Conservation (phyloP, 2,888 invertebrate species). For the Netelia virgata region DNA sequence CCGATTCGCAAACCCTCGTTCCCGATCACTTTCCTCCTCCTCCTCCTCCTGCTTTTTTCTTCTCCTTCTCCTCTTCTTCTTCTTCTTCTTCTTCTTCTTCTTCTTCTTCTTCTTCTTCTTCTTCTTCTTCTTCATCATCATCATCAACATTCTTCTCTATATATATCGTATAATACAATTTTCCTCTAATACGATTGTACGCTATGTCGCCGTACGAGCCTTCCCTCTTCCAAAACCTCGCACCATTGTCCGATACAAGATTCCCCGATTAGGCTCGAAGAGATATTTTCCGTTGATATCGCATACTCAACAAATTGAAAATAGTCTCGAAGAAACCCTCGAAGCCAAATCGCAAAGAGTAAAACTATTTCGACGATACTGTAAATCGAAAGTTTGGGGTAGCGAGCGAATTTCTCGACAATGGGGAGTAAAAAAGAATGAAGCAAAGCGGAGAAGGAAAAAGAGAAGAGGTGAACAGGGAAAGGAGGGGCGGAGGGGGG, state of each 20-base stretch:
- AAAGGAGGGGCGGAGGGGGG: background rate
- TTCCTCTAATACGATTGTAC: conserved; percentile 22
- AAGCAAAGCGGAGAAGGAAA: background rate
- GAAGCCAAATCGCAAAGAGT: conserved; percentile 22
- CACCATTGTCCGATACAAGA: conserved; percentile 16
- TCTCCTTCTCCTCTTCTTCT: conserved; percentile 15
- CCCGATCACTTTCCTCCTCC: conserved; percentile 4
- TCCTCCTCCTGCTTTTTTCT: conserved; percentile 16
- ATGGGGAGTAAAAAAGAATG: conserved; percentile 37
- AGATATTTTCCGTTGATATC: conserved; percentile 60
- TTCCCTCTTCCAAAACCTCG: background rate
- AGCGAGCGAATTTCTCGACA: conserved; percentile 50
- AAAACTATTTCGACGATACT: conserved; percentile 33
- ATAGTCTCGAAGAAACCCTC: conserved; percentile 19
- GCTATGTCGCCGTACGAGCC: conserved; percentile 10
- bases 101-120: conserved; percentile 19
- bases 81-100: conserved; percentile 9
- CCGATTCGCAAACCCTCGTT: conserved; percentile 40
- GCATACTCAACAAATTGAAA: conserved; percentile 26
- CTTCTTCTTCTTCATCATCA: background rate
- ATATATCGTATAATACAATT: conserved; percentile 10
- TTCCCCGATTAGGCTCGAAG: conserved; percentile 39
- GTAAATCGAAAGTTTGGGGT: conserved; percentile 8
- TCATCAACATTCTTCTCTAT: too few species aligned
- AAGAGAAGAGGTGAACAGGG: conserved; percentile 1